These are phyloP conservation scores for Gobius niger DNA, from an alignment of 2,113 vertebrate species.

Conservation along the genomic window DNA sequence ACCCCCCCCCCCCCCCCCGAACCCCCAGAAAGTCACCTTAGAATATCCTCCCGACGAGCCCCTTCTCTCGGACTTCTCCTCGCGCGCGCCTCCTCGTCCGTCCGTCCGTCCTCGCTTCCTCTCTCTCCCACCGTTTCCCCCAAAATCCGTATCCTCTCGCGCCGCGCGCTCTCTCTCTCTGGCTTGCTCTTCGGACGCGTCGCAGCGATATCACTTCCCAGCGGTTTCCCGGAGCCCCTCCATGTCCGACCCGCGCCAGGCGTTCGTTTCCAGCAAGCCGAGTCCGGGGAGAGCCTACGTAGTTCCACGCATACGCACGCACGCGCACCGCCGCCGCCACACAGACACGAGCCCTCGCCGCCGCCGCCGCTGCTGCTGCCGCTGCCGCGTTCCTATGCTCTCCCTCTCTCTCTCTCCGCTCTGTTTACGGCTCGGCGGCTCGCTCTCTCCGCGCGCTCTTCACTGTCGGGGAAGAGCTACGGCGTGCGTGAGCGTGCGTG, in stretches of 20 bases:
- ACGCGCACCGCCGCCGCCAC: constrained; percentile 17
- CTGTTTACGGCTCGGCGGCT: constrained; percentile 51
- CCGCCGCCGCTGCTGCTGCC: constrained; percentile 42
- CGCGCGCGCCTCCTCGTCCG: constrained; percentile 36
- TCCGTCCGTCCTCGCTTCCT: constrained; percentile 28
- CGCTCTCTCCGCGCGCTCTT: constrained; percentile 56
- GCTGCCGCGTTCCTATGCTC: constrained; percentile 72
- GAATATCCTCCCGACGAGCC: constrained; percentile 70
- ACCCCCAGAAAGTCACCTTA: constrained; percentile 73
- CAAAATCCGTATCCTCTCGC: constrained; percentile 22
- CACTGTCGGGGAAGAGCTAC: constrained; percentile 55
- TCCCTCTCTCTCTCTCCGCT: constrained; percentile 52
- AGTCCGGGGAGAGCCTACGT: constrained; percentile 33
- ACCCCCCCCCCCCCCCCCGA: constrained; percentile 34
- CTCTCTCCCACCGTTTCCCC: constrained; percentile 20
- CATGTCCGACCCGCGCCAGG: constrained; percentile 71
- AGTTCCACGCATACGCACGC: constrained; percentile 38
- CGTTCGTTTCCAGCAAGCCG: constrained; percentile 67
- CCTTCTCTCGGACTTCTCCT: constrained; percentile 62
- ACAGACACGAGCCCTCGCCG: constrained; percentile 43
- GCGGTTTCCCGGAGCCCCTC: constrained; percentile 70
- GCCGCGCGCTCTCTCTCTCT: constrained; percentile 40
- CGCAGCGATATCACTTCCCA: constrained; percentile 71
- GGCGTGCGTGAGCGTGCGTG: constrained; percentile 18
- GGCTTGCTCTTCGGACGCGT: constrained; percentile 41